A percentile compares a stretch with the other conserved stretches of the same genome.
Conservation (phyloP, 92 coral and sea anemone species). For the Heliopora coerulea region DNA sequence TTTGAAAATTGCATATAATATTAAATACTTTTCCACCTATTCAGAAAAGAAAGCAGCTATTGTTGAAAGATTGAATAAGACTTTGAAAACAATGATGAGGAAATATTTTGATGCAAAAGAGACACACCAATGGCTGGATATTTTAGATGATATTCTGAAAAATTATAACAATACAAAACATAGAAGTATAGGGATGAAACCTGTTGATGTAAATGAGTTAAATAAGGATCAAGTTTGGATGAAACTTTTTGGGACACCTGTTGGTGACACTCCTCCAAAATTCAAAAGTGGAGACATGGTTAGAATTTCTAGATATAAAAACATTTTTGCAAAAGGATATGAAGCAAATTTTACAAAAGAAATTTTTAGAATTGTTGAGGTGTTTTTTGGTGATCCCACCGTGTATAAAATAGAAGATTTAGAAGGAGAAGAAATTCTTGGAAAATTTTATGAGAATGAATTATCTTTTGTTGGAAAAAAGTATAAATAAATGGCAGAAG, state of each 20-base stretch:
- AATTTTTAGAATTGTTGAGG: background rate
- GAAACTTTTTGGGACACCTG: background rate
- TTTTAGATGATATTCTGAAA: background rate
- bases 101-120: background rate
- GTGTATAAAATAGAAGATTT: background rate
- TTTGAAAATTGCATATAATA: background rate
- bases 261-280: background rate
- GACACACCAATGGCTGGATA: background rate
- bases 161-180: background rate
- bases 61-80: no score
- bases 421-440: background rate
- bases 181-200: background rate
- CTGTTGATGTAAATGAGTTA: background rate
- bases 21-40: background rate
- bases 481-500: no score
- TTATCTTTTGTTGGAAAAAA: no score
- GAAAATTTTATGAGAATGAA: background rate
- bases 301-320: background rate
- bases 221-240: background rate
- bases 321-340: background rate
- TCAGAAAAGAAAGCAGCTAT: background rate
- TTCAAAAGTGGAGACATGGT: background rate
- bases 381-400: background rate
- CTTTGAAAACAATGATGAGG: background rate
- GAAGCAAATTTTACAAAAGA: background rate